phyloP scores from a whole-genome alignment of 2,113 vertebrate genomes.

The rabbit (Oryctolagus cuniculus) region DNA sequence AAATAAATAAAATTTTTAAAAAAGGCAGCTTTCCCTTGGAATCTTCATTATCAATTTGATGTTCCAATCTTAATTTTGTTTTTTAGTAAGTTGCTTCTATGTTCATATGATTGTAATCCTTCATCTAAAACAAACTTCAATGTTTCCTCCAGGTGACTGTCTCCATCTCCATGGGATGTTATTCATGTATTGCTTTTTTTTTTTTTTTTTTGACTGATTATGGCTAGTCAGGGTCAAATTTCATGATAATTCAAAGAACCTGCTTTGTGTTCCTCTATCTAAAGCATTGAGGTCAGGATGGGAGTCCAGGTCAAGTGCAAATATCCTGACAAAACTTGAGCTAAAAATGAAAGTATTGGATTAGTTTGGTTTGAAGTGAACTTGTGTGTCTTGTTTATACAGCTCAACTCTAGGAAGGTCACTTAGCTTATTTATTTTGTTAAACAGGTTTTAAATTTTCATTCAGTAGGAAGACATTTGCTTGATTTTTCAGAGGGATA shows the following conservation, averaged over 20 bases:
- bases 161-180: background rate
- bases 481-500: conserved; percentile 31
- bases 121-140: conserved; percentile 58
- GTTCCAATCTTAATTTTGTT: conserved; percentile 87
- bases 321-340: background rate
- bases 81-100: conserved; percentile 84
- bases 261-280: background rate
- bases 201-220: conserved; percentile 22
- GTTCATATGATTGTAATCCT: conserved; percentile 6
- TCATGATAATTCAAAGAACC: background rate
- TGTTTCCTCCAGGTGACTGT: background rate
- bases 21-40: conserved; percentile 77
- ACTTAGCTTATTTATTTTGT: background rate
- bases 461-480: background rate
- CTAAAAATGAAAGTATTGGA: background rate
- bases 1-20: no score
- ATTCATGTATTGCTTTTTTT: conserved; percentile 5
- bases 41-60: conserved; percentile 87
- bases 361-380: background rate
- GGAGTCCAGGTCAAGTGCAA: background rate
- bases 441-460: background rate
- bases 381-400: background rate
- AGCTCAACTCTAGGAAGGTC: background rate
- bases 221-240: background rate
- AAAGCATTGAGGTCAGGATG: background rate